Evolutionary conservation across 37 sponge, comb jelly and placozoan genomes (phyloP), one percentile per base, ranked within the genome.

Genomic region (Tethya wilhelma): DNA sequence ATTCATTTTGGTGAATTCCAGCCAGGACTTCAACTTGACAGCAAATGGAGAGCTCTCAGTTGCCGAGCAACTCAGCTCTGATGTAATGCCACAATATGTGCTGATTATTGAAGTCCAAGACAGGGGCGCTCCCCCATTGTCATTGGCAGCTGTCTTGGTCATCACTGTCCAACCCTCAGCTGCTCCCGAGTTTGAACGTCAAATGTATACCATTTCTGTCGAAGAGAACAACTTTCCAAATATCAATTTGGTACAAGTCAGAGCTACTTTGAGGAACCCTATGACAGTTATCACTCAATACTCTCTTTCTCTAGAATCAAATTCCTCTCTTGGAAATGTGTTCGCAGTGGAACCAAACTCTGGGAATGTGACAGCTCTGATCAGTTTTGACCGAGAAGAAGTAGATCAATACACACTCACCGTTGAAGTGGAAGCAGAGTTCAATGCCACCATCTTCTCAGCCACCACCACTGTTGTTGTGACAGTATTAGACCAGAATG

Each of bases 401-500:
- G 39, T 25, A 32, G 53, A 42, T 9, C 0, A 14, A 11, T 79
- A 86, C 55, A 23, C 23, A 4, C 37, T 86, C 32, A 72, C 73
- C 12, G 74, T 86, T 14, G 45, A 19, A 28, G 87, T 69, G n/a
- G 20, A 20, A 19, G 76, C 39, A 17, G 41, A 29, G 33, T 29
- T 74, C 28, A 56, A 74, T 38, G 67, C 28, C 2, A 74, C 45
- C 1, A 57, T 5, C 23, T 64, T 73, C 30, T 77, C 86, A 1
- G 89, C 85, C 32, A 55, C 70, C 4, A 80, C 90, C 8, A 37
- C 26, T 9, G 56, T 89, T 20, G 37, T 14, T 28, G 62, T 93
- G 9, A 80, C 31, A 32, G 87, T 93, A 3, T 28, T 73, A 26
- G 90, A 89, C 49, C 38, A 46, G 19, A 93, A 88, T 81, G 92